These are phyloP conservation scores for Conomelus anceps DNA, from an alignment of 2,888 invertebrate genomes.

Conservation along the genomic window DNA sequence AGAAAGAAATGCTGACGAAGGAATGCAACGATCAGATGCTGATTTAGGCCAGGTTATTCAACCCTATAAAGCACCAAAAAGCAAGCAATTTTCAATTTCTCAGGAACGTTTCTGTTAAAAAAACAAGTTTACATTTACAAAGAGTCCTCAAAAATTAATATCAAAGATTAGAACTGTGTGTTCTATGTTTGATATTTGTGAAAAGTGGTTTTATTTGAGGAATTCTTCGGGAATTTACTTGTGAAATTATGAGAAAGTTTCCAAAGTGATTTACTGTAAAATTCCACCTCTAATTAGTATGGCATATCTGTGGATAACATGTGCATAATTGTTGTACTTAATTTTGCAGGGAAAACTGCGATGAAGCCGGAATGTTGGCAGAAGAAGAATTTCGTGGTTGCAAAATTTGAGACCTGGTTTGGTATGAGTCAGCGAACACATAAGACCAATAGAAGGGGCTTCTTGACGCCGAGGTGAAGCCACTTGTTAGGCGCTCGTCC, in stretches of 20 bases:
- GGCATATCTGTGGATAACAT: too few species aligned
- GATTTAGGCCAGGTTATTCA: neutral
- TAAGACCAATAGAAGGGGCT: too few species aligned
- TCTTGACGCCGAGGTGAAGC: too few species aligned
- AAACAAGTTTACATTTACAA: neutral
- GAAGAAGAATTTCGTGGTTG: too few species aligned
- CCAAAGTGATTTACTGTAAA: too few species aligned
- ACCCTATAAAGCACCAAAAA: neutral
- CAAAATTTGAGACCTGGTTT: too few species aligned
- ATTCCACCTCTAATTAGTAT: too few species aligned
- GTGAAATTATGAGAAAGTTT: neutral
- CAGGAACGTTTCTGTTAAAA: neutral
- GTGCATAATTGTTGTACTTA: neutral
- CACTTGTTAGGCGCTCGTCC: too few species aligned
- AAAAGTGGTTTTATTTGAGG: neutral
- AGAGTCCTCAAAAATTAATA: neutral
- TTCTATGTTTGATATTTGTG: neutral
- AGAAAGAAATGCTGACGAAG: neutral
- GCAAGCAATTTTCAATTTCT: neutral
- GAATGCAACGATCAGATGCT: neutral
- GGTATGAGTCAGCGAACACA: too few species aligned
- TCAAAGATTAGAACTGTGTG: neutral
- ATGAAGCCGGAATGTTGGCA: too few species aligned
- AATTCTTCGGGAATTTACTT: too few species aligned
- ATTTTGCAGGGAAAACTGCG: neutral